Base-by-base conservation (phyloP, 1,140 invertebrate genomes). In the Leptinotarsa undecemlineata region DNA sequence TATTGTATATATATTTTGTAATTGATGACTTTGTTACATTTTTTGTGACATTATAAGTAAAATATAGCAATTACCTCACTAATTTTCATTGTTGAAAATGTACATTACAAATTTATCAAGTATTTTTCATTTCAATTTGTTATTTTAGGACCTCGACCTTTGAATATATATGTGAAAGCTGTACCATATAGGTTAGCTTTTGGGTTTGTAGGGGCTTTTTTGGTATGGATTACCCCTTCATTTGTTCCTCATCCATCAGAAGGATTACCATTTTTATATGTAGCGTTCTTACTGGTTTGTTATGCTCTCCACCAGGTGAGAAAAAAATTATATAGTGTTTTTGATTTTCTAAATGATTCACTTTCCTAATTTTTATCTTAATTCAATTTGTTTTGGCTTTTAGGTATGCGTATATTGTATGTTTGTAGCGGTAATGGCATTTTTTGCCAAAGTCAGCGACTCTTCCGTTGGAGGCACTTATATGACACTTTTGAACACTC, bases 401-500 rank as follows among this genome's bases (percentile, higher is more conserved):
- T 82, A 89, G 88, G 86, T 91, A 19, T 91, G 90, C 78, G 84
- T 91, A 0, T 91, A 91, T 81, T 88, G 89, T 76, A 91, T 91
- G 90, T 91, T 91, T 78, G 90, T 91, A n/a, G 87, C 90, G 3
- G 87, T 90, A 23, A 91, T 91, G 90, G 89, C 90, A n/a, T 91
- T 96, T 84, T 94, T 94, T 85, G 94, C 91, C 1, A 90, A 91
- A 83, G 91, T 99, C 23, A 97, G 95, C 79, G 97, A 99, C 86
- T 95, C 96, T 1, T 86, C 90, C 2, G 95, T 99, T 8, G 98
- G 98, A 20, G 98, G 98, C 23, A 99, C 98, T 0, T 99, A 99
- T 84, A 99, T 99, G 98, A 99, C 98, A 1, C 88, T 99, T 62
- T 88, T 99, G 3, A 99, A 99, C 83, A 99, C 98, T 0, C 86